Evolutionary conservation across 2,888 invertebrate genomes (phyloP).

Genomic region (Hofmannophila pseudospretella): DNA sequence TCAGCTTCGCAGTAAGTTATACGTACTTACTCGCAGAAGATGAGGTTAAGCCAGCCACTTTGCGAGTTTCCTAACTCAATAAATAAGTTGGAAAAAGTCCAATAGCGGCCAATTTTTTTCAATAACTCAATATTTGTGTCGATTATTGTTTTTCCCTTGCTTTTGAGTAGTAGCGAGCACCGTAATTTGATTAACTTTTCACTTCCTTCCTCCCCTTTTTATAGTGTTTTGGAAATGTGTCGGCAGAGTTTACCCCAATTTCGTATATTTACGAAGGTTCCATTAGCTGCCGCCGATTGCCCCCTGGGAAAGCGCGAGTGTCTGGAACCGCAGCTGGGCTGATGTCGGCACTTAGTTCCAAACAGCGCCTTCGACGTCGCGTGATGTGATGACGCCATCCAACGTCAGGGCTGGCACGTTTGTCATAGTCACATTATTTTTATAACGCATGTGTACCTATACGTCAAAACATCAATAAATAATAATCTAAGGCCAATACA

Average conservation of each 20-base stretch:
- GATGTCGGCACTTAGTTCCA: conserved; percentile 36
- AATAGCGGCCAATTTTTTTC: background rate
- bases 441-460: background rate
- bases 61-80: conserved; percentile 1
- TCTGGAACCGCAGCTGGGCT: conserved; percentile 33
- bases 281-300: conserved; percentile 22
- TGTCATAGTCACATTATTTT: conserved; percentile 19
- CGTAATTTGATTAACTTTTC: conserved; percentile 1
- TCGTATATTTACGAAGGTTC: conserved; percentile 20
- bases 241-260: background rate
- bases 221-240: background rate
- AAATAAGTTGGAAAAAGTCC: background rate
- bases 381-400: conserved; percentile 22
- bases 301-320: conserved; percentile 22
- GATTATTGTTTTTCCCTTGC: background rate
- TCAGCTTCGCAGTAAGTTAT: conserved; percentile 5
- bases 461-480: conserved; percentile 25
- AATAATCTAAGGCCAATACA: background rate
- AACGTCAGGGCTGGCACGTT: conserved; percentile 28
- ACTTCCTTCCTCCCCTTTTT: background rate
- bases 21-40: background rate
- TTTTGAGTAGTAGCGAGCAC: background rate
- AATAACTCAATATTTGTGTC: background rate
- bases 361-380: conserved; percentile 27
- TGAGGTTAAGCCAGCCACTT: background rate